Evolutionary conservation across 2,113 vertebrate genomes (phyloP), one percentile per base, ranked within the genome.

Genomic region (Glaucomys volans): DNA sequence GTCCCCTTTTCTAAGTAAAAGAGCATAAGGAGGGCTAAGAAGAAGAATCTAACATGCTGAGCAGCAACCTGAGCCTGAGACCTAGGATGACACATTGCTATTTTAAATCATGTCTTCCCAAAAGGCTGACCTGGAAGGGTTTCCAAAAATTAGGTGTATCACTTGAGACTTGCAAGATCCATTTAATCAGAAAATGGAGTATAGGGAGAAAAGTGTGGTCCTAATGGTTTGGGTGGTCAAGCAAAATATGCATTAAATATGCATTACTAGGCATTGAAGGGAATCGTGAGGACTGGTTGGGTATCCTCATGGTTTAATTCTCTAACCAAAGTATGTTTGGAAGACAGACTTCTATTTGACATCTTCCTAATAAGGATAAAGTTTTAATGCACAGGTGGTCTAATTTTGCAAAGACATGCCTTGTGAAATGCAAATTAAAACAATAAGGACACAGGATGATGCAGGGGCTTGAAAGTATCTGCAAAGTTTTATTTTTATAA

Each of bases 401-500:
- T 87, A 84, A 47, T 72, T 84, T 87, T 92, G 20, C 44, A 76
- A 92, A 87, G 57, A 67, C 11, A 54, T 30, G 1, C 2, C 14
- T n/a, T 18, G 24, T 28, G 44, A 87, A 87, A 82, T 82, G 44
- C 42, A 76, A 90, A 90, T 69, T 84, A 87, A 92, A 90, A 71
- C 40, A 91, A 87, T 81, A 91, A 89, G 47, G 66, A 81, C 71
- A 86, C 20, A 90, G 40, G 40, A 92, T 81, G 67, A 50, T 86
- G 54, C 66, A 57, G 6, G 79, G 32, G 54, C 54, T 64, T 90
- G 24, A 24, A 28, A 72, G 67, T 71, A 50, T 57, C 72, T 66
- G 20, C 30, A 57, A 52, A 14, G 40, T 37, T 66, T 79, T 72
- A 90, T 81, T 97, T 97, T 89, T 83, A 50, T 83, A 82, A 90